Base-by-base conservation (phyloP, 2,113 vertebrate species). In the Caretta caretta region DNA sequence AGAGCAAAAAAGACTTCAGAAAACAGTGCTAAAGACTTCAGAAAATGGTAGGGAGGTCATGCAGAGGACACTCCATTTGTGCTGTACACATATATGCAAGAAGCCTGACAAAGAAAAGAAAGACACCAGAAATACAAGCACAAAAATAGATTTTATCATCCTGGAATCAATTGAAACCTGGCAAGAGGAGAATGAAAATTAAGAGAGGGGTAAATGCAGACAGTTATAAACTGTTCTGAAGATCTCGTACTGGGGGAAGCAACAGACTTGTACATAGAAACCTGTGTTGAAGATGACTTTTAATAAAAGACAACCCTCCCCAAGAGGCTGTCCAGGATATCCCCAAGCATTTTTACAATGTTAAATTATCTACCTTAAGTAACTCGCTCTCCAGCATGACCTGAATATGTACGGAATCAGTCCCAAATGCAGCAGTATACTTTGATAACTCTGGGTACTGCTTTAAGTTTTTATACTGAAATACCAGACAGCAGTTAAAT, bases 121-220 rank as follows among this genome's bases (percentile, higher is more conserved):
- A 0, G 0, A 57, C 84, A 92, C 79, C 31, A 51, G 72, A 24
- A 82, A 4, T 87, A 27, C n/a, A 69, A 27, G 48, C 80, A 69
- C 65, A 16, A 25, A 57, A 87, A 79, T 88, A 85, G 83, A 87
- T 90, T 93, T 94, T 89, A 79, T 59, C 46, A 16, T 83, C 46
- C 82, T 65, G 25, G 75, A 91, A 86, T 90, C 57, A 83, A 88
- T 27, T 3, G 46, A 96, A 38, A 84, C 1, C 0, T 81, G 79
- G 84, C 19, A 88, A 84, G 75, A 95, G 14, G 29, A 87, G 24
- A 90, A 57, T 5, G 87, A 93, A 95, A 96, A 82, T 1, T 17
- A 49, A 89, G 90, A 12, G 50, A 89, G 69, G 59, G 62, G 51
- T 27, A 94, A 83, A 56, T 49, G 3, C 12, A 82, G 80, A 87